These are phyloP conservation scores for Conger conger DNA, from an alignment of 2,113 vertebrate genomes.

Conservation along the genomic window DNA sequence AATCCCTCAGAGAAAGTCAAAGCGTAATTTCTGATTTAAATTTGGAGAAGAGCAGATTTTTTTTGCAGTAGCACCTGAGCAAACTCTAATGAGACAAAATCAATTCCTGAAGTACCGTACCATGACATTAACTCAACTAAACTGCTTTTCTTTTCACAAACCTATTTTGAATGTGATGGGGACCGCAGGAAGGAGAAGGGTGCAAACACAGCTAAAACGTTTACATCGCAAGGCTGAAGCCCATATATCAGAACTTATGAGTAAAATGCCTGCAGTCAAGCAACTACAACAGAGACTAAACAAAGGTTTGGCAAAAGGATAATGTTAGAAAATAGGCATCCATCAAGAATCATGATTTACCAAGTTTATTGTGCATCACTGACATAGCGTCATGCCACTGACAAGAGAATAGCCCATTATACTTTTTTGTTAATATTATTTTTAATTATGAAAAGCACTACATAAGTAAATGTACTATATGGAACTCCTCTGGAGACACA, in stretches of 20 bases:
- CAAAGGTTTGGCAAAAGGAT: not conserved
- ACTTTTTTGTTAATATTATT: no score
- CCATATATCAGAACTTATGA: not conserved
- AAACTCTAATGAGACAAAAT: slow-evolving; percentile 25
- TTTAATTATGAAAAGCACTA: not conserved
- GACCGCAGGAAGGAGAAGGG: not conserved
- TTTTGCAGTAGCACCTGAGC: slow-evolving; percentile 33
- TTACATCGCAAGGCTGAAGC: not conserved
- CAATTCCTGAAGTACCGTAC: slow-evolving; percentile 13
- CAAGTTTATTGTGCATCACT: not conserved
- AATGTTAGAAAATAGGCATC: not conserved
- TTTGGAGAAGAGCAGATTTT: slow-evolving; percentile 4
- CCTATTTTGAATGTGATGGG: not conserved
- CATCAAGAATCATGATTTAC: not conserved
- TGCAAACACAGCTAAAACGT: not conserved
- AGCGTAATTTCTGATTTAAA: slow-evolving; percentile 1
- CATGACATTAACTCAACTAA: slow-evolving; percentile 5
- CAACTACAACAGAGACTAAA: not conserved
- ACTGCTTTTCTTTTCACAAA: slow-evolving; percentile 28
- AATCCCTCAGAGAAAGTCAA: not conserved
- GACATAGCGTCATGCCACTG: not conserved
- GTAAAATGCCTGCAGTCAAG: not conserved
- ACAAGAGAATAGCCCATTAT: no score
- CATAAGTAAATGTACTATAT: not conserved
- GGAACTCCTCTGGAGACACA: no score